Base-by-base conservation (phyloP, 2,797 vertebrate genomes). In the Periparus ater region DNA sequence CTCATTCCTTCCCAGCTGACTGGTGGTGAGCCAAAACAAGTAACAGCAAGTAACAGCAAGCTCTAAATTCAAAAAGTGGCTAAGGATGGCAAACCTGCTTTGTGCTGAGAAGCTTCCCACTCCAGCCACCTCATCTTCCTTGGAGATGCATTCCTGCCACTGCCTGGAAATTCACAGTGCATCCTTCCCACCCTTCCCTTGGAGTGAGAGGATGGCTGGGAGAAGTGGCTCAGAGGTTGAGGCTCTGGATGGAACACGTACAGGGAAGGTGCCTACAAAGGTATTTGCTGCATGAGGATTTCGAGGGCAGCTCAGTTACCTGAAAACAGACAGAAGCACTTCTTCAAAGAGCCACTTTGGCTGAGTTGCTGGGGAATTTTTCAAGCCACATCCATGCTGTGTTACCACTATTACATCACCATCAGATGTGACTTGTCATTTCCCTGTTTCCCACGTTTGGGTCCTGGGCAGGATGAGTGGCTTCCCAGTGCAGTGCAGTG, bases 21-120 rank as follows among this genome's bases (percentile, higher is more conserved):
- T 0, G 1, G 2, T 22, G 19, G 26, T 23, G 85, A 55, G 18
- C 34, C 3, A 2, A 66, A 27, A 10, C 0, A 42, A 42, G 15
- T 42, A 42, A 0, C 66, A 34, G 66, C 10, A 27, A 27, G 42
- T 3, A 55, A 44, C 44, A 34, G 5, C 21, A 23, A 74, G 55
- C 30, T 18, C 38, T 26, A 13, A 67, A 78, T 45, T 30, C 10
- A 55, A 29, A 50, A 78, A 48, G 22, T 18, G 10, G 5, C 32
- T 45, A 42, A 27, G 21, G 20, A 19, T 44, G 14, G 17, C 36
- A 55, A 75, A n/a, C 7, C 23, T 48, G 62, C 17, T 45, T 75
- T 68, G 42, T 82, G 54, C 26, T 53, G 38, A 21, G 17, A 47
- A 61, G 17, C 5, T 42, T 44, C 30, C 32, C 10, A 29, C 55